Percentiles rank a stretch among this genome's conserved stretches.
These are phyloP conservation scores for Avahi laniger DNA, from an alignment of 2,797 vertebrate genomes.

Conservation along the genomic window DNA sequence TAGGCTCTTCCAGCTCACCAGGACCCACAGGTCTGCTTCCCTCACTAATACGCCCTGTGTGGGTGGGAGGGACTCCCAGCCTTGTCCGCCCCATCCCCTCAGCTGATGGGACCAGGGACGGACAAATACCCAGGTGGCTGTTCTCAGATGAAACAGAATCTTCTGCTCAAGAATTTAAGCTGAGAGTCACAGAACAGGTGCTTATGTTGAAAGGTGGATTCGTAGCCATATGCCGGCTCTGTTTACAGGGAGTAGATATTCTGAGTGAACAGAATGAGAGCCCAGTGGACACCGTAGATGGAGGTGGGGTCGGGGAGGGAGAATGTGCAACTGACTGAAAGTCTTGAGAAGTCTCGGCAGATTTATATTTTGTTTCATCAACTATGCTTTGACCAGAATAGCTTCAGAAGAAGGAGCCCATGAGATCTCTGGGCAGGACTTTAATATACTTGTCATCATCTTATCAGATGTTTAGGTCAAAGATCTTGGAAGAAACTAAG, in stretches of 20 bases:
- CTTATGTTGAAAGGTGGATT: background rate
- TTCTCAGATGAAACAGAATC: background rate
- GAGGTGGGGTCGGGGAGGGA: accelerated
- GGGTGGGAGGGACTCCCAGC: background rate
- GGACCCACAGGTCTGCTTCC: background rate
- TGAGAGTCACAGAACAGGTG: background rate
- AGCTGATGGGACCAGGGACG: background rate
- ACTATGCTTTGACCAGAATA: background rate
- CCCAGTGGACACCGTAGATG: accelerated
- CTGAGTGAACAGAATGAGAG: background rate
- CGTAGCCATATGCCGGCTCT: background rate
- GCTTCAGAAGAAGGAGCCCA: background rate
- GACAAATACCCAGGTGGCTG: background rate
- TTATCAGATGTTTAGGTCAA: background rate
- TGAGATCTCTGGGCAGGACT: background rate
- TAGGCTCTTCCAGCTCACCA: background rate
- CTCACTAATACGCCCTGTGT: background rate
- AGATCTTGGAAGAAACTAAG: background rate
- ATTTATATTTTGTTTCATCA: background rate
- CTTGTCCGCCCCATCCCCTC: background rate
- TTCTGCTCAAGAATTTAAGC: background rate
- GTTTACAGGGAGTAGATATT: background rate
- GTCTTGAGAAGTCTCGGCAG: background rate
- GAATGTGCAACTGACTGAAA: no score
- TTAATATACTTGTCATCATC: background rate